A percentile compares a stretch with the other conserved stretches of the same genome.
These are phyloP conservation scores for Pyrocephalus nanus DNA, from an alignment of 2,797 vertebrate genomes.

Conservation along the genomic window DNA sequence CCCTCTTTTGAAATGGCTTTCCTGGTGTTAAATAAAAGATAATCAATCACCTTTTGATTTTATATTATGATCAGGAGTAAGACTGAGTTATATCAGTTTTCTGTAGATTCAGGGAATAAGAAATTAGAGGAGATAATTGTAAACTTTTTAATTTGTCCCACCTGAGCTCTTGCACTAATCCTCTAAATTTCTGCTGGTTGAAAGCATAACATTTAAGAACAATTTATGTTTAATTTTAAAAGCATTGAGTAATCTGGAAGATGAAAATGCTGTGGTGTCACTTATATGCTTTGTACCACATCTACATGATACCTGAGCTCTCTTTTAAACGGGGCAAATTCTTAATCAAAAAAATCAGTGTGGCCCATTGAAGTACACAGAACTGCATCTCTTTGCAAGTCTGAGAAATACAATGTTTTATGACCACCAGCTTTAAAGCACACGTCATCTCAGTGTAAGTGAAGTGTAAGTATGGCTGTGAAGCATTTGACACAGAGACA, in stretches of 20 bases:
- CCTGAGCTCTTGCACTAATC: background rate
- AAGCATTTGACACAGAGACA: background rate
- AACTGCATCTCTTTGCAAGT: background rate
- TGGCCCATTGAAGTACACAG: background rate
- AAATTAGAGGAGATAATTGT: background rate
- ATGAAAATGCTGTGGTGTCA: background rate
- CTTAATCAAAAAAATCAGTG: background rate
- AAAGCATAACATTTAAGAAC: background rate
- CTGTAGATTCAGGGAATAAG: background rate
- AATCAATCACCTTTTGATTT: conserved; percentile 3
- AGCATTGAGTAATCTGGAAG: background rate
- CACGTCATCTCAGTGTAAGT: background rate
- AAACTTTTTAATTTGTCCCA: background rate
- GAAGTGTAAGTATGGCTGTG: background rate
- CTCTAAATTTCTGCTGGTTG: background rate
- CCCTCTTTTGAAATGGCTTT: background rate
- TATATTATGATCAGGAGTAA: background rate
- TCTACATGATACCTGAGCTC: background rate
- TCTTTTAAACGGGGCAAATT: background rate
- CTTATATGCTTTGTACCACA: background rate
- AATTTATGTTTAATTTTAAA: background rate
- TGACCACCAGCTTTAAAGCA: background rate
- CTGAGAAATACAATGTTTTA: background rate
- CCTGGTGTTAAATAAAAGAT: background rate
- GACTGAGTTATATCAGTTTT: background rate